Base-by-base conservation (phyloP, 2,888 invertebrate genomes). In the Hedya salicella region DNA sequence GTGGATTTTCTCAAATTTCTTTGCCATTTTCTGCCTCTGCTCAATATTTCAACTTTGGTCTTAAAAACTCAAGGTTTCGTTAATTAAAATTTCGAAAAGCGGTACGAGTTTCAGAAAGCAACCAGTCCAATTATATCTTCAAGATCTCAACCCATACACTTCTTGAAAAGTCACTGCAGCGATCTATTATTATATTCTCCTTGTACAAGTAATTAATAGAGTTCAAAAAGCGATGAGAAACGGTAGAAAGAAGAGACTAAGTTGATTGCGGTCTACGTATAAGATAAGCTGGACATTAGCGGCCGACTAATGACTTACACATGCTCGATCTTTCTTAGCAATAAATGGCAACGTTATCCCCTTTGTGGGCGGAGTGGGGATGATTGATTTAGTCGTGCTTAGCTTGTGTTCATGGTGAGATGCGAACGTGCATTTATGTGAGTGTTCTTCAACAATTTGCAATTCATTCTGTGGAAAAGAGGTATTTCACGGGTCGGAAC, bases 311-410 rank as follows among this genome's bases (percentile, higher is more conserved):
- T 75, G 75, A 69, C 68, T 69, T 72, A 48, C 68, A 72, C 70
- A 69, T 71, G 67, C 62, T 61, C 61, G 67, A 68, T 69, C 67
- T 69, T 71, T 70, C 66, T 68, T 69, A 65, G 74, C 74, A 73
- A 73, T 73, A 71, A 71, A 74, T 70, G 70, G 68, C 65, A 48
- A 57, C 21, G 48, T 71, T 73, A 74, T 71, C 67, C 62, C 62
- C 67, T 64, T 66, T 61, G 70, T 69, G 73, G 72, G 72, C 63
- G 71, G 68, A 52, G 71, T 65, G 69, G 69, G 75, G 69, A 68
- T 78, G 77, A 80, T 78, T 78, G 76, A 80, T 80, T 72, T 72
- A 61, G 68, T 62, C 65, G 56, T 65, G 72, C 69, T 50, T 19
- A 16, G 42, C 52, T 61, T 42, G 50, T 46, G 44, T 8, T 30